These are phyloP conservation scores for Drosophila tripunctata DNA, from an alignment of 2,888 invertebrate species.

Conservation along the genomic window DNA sequence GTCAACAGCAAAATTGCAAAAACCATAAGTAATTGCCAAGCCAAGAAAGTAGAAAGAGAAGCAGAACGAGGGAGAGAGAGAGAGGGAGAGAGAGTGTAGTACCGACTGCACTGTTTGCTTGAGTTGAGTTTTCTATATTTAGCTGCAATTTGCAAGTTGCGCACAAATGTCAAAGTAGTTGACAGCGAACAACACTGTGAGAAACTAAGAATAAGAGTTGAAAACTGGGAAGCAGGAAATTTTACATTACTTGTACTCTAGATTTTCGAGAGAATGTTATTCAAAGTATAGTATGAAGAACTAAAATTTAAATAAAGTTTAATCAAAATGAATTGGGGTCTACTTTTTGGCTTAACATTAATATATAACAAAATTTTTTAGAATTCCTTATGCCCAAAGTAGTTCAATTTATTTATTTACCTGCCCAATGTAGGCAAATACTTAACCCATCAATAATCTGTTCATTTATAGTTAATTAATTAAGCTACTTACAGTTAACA, in stretches of 20 bases:
- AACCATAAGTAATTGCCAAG: conserved; percentile 11
- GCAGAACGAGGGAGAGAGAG: neutral
- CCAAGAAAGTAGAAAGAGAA: neutral
- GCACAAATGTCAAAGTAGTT: conserved; percentile 5
- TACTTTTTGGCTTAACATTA: too few relatives aligned
- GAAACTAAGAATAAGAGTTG: neutral
- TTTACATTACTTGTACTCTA: too few relatives aligned
- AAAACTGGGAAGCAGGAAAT: neutral
- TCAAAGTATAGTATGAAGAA: too few relatives aligned
- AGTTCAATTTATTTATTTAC: too few relatives aligned
- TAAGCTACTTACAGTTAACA: conserved; percentile 92
- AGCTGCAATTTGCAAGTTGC: conserved; percentile 3
- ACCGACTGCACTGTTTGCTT: conserved; percentile 4
- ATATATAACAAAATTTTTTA: too few relatives aligned
- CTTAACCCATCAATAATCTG: too few relatives aligned
- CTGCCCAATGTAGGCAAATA: too few relatives aligned
- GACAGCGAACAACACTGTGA: neutral
- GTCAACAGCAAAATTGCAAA: conserved; percentile 41
- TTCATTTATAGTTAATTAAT: neutral
- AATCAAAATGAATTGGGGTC: too few relatives aligned
- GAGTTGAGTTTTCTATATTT: conserved; percentile 1
- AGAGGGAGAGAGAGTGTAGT: neutral
- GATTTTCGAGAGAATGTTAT: too few relatives aligned
- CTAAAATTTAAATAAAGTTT: too few relatives aligned
- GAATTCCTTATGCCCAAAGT: too few relatives aligned